Evolutionary conservation across 1,140 invertebrate species (phyloP), one percentile per base, ranked within the genome.

Genomic region (Caerostris darwini): DNA sequence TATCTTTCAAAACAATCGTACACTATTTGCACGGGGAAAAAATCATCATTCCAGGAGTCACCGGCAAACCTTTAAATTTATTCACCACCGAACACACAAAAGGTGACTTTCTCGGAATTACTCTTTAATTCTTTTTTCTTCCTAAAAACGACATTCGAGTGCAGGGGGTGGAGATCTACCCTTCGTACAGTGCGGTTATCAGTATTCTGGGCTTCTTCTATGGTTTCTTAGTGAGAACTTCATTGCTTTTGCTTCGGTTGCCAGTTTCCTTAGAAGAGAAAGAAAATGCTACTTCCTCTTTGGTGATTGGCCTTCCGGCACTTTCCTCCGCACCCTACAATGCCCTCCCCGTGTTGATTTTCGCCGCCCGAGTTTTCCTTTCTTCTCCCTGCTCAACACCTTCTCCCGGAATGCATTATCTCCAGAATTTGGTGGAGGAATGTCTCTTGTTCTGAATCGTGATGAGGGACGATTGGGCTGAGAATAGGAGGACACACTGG

Each of bases 251-350:
- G n/a, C 64, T 69, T 90, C 77, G 59, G 71, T 61, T 82, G 71
- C 57, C 50, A 14, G 54, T 77, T 71, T 53, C 53, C 53, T 34
- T 67, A 88, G 50, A 58, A 88, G 53, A n/a, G 57, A 77, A 77
- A 77, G 50, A 53, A 34, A 90, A 58, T 57, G 88, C n/a, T 71
- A n/a, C 77, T 91, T 91, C 90, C 90, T 91, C 69, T 82, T 61
- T 61, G 90, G 77, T 91, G 90, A 91, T 91, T 91, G 90, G 71
- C 90, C 90, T 91, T 91, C 90, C 90, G 90, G 90, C 77, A 17
- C 12, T 57, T 57, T 71, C 54, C 10, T 17, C 10, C 34, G 17
- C 61, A 6, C 10, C 19, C 12, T 4, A 53, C 34, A 6, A 8
- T 53, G 1, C 17, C 10, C 0, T 7, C 61, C n/a, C 57, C 57